Evolutionary conservation across 2,113 vertebrate genomes (phyloP).

Genomic region (Chlamydotis undulata): DNA sequence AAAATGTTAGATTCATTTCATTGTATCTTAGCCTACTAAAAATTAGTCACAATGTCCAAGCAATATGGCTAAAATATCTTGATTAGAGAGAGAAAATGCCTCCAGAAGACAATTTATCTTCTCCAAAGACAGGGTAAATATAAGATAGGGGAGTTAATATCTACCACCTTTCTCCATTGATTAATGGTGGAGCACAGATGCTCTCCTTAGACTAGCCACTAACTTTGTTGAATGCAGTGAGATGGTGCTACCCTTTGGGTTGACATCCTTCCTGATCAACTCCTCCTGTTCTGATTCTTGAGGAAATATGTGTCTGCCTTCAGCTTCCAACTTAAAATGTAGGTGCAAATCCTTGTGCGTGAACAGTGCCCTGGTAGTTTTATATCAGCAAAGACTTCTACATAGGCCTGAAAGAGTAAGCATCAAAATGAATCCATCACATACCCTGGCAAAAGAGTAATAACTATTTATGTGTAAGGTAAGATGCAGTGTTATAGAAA

Average conservation of each 20-base stretch:
- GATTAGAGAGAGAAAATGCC: background rate
- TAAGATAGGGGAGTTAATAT: background rate
- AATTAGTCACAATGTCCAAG: background rate
- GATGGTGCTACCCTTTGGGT: background rate
- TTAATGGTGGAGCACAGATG: background rate
- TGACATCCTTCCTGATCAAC: background rate
- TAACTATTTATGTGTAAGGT: background rate
- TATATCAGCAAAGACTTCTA: background rate
- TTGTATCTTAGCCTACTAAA: background rate
- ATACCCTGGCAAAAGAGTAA: background rate
- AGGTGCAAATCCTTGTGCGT: background rate
- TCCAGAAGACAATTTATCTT: background rate
- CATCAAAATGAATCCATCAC: background rate
- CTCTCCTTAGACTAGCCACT: background rate
- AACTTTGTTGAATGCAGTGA: background rate
- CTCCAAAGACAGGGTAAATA: background rate
- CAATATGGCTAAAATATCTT: background rate
- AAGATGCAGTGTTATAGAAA: background rate
- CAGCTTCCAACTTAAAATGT: background rate
- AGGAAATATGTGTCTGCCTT: background rate
- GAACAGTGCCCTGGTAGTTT: background rate
- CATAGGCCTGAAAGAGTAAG: background rate
- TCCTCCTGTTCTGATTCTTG: background rate
- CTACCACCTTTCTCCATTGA: background rate
- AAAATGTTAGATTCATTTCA: background rate